phyloP scores from a whole-genome alignment of 2,113 vertebrate genomes.

The Carettochelys insculpta region DNA sequence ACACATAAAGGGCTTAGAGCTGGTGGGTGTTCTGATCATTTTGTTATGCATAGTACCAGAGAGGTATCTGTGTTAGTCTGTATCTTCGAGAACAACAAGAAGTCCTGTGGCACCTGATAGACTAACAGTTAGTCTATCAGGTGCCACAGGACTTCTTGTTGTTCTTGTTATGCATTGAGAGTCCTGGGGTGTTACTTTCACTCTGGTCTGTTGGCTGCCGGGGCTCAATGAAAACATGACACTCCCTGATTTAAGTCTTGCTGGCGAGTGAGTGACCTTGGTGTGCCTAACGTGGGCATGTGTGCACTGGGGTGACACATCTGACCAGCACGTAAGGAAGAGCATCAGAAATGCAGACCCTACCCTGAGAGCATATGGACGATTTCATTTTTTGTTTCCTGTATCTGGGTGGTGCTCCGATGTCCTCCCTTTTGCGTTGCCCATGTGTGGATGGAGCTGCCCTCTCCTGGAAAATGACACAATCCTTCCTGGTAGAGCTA shows the following conservation, averaged over 20 bases:
- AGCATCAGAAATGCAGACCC: neutral
- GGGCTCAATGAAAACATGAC: neutral
- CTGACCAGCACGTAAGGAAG: neutral
- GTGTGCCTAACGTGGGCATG: neutral
- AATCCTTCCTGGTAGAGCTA: neutral
- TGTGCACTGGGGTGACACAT: no score
- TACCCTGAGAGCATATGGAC: neutral
- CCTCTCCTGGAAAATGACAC: neutral
- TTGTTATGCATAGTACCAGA: neutral
- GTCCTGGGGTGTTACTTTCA: neutral
- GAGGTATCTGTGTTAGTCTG: no score
- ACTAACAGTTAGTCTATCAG: no score
- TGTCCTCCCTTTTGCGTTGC: neutral
- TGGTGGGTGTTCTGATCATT: neutral
- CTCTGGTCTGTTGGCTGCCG: neutral
- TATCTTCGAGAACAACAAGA: no score
- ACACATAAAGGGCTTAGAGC: neutral
- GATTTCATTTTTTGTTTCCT: neutral
- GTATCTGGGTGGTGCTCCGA: neutral
- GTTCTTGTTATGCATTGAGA: neutral
- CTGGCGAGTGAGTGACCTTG: neutral
- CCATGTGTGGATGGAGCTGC: neutral
- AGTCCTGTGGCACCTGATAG: no score
- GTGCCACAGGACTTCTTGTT: no score
- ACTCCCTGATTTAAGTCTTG: neutral